Evolutionary conservation across 1,140 invertebrate species (phyloP).

Genomic region (Drosophila baimaii): DNA sequence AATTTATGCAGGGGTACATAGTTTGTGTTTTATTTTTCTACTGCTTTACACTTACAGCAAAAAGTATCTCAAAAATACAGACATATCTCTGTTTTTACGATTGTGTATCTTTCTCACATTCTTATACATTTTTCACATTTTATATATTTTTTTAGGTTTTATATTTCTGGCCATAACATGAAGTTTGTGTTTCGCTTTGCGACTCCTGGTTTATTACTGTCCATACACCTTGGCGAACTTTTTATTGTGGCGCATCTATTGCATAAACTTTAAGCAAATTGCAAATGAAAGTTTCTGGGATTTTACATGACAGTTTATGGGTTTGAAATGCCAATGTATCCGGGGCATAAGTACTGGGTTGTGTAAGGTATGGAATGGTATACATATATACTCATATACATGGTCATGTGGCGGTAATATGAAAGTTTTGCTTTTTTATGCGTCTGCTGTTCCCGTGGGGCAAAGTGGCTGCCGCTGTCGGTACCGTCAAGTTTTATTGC

Average conservation of each 20-base stretch:
- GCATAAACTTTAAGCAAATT: conserved; percentile 72
- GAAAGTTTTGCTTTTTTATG: conserved; percentile 75
- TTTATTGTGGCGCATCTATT: conserved; percentile 57
- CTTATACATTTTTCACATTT: neutral
- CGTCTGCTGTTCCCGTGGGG: conserved; percentile 49
- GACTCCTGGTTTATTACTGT: conserved; percentile 36
- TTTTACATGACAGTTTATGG: conserved; percentile 70
- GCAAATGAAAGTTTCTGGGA: conserved; percentile 70
- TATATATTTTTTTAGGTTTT: conserved; percentile 10
- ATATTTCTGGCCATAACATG: neutral
- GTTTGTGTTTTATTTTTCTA: neutral
- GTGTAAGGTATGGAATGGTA: neutral
- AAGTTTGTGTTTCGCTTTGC: conserved; percentile 28
- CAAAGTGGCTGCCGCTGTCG: conserved; percentile 36
- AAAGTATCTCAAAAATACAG: neutral
- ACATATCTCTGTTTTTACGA: neutral
- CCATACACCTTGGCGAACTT: conserved; percentile 43
- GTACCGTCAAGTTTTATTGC: conserved; percentile 71
- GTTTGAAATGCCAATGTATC: conserved; percentile 48
- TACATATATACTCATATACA: conserved; percentile 5
- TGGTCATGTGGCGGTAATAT: conserved; percentile 67
- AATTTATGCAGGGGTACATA: neutral
- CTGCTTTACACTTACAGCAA: too few species aligned
- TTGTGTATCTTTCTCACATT: neutral
- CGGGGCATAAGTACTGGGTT: conserved; percentile 13